Evolutionary conservation across 2,888 invertebrate genomes (phyloP).

Genomic region (Cheilosia vulpina): DNA sequence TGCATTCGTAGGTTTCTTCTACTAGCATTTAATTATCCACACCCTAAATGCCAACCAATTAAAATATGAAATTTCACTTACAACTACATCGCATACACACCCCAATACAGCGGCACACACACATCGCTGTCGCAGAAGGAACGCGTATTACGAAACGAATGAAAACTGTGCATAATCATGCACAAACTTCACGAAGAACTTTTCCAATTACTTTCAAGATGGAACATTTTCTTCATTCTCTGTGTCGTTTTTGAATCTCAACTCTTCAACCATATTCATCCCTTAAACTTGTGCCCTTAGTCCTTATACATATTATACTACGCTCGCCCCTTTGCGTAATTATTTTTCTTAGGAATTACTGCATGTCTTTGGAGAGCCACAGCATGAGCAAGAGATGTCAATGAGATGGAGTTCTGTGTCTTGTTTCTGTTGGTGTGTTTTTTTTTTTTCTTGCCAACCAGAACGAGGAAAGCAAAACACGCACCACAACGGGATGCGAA

Average conservation of each 20-base stretch:
- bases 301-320: constrained; percentile 17
- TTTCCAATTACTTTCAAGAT: constrained; percentile 75
- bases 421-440: neutral
- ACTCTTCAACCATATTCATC: constrained; percentile 55
- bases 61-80: constrained; percentile 71
- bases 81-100: constrained; percentile 38
- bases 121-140: neutral
- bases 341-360: constrained; percentile 68
- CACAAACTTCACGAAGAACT: constrained; percentile 71
- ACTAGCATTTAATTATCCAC: too few relatives aligned
- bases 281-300: constrained; percentile 62
- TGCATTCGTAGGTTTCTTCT: too few relatives aligned
- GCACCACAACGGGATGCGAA: constrained; percentile 33
- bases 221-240: constrained; percentile 65
- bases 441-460: neutral
- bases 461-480: constrained; percentile 18
- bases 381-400: neutral
- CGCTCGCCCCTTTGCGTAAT: constrained; percentile 70
- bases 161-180: constrained; percentile 74
- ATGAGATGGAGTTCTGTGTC: constrained; percentile 7
- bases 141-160: neutral
- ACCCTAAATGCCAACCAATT: constrained; percentile 39
- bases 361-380: constrained; percentile 38
- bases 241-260: constrained; percentile 55
- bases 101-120: constrained; percentile 9